Evolutionary conservation across 2,888 invertebrate genomes (phyloP).

Genomic region (Automeris io): DNA sequence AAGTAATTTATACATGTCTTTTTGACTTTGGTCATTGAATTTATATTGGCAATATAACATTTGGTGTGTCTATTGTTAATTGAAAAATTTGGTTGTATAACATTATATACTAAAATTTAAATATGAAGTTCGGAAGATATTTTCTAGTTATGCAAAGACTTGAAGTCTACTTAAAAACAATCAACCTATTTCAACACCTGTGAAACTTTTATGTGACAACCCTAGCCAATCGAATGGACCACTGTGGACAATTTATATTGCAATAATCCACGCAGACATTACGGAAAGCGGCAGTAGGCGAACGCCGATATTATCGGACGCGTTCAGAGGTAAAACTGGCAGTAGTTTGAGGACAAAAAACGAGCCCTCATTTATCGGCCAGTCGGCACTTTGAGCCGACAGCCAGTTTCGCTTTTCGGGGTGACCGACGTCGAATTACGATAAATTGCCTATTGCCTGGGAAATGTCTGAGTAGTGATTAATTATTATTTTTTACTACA

Average conservation of each 20-base stretch:
- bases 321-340: conserved; percentile 35
- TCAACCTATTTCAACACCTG: no score
- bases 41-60: no score
- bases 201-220: conserved; percentile 38
- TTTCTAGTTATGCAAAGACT: no score
- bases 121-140: no score
- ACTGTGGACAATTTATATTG: conserved; percentile 75
- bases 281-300: conserved; percentile 36
- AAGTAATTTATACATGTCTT: no score
- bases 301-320: conserved; percentile 69
- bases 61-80: no score
- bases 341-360: conserved; percentile 72
- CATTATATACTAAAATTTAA: no score
- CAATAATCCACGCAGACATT: conserved; percentile 74
- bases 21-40: no score
- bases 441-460: conserved; percentile 7
- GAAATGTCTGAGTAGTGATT: background rate
- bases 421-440: conserved; percentile 7
- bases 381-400: conserved; percentile 57
- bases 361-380: conserved; percentile 71
- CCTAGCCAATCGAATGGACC: conserved; percentile 64
- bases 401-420: conserved; percentile 16
- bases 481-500: conserved; percentile 1
- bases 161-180: no score
- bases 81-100: no score